Evolutionary conservation across 1,140 invertebrate species (phyloP), one percentile per base, ranked within the genome.

Genomic region (Globodera ellingtonae): DNA sequence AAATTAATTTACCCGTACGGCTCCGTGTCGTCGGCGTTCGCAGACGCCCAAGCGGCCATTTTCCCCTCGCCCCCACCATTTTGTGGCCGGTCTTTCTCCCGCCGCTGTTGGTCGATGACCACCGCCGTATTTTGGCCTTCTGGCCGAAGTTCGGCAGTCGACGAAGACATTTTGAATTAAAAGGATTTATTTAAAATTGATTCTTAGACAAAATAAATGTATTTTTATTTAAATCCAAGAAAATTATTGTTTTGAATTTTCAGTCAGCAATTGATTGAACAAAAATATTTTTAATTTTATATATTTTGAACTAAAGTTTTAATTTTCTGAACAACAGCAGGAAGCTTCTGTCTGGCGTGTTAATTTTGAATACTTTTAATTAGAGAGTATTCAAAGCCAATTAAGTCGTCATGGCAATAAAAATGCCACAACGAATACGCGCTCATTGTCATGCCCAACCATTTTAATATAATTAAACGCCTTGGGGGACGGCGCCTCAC

Each of bases 1-100:
- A 1, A 21, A 74, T 35, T n/a, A 15, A 62, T 46, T 76, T 47
- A 77, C 75, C 75, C 75, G 69, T 77, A 77, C 24, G 75, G 75
- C 69, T 77, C 75, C 15, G 75, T 46, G 15, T 77, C 75, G 21
- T 52, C 59, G 8, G 46, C 59, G 18, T 67, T 13, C 48, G 52
- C n/a, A 10, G 75, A 50, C 24, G 48, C 18, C 67, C 67, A 70
- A 0, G 24, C 35, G 24, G 35, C 67, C 24, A 70, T 70, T 47
- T 35, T 35, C 13, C 10, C 62, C 24, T 7, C 21, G 15, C 52
- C n/a, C 15, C 66, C 56, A 35, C 59, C 35, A 47, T 6, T 77
- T 77, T 21, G 24, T 6, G 73, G 21, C 67, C 46, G 67, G 24
- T 67, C 35, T 6, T 9, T n/a, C 66, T 15, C 66, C 21, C 6